These are phyloP conservation scores for Anniella stebbinsi DNA, from an alignment of 2,797 vertebrate species.

Conservation along the genomic window DNA sequence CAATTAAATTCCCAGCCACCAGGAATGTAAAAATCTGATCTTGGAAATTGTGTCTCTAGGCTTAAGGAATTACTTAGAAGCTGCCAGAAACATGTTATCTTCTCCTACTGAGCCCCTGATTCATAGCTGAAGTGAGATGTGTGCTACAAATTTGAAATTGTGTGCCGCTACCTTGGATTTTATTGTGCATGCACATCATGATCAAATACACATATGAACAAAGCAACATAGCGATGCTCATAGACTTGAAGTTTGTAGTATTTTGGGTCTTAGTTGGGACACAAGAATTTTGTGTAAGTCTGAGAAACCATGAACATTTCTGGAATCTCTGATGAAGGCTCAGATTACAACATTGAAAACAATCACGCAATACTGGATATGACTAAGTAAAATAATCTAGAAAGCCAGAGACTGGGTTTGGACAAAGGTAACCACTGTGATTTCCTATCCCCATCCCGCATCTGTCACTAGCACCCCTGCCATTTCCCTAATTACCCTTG, in stretches of 20 bases:
- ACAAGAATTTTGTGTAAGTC: background rate
- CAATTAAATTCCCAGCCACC: background rate
- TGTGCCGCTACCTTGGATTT: background rate
- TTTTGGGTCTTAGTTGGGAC: background rate
- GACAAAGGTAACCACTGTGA: no score
- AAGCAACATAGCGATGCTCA: background rate
- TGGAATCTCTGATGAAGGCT: background rate
- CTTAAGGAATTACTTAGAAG: no score
- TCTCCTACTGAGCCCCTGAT: background rate
- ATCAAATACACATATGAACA: background rate
- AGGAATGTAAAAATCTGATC: background rate
- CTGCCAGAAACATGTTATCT: background rate
- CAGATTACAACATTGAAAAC: background rate
- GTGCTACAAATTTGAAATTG: background rate
- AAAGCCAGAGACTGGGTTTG: background rate
- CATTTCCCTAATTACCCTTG: no score
- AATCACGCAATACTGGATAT: background rate
- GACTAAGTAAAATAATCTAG: background rate
- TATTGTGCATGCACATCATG: background rate
- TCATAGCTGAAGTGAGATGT: background rate
- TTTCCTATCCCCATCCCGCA: background rate
- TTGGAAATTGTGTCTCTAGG: background rate
- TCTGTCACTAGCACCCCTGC: no score
- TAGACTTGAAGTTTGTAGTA: background rate
- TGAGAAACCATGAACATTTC: background rate